Percentiles rank a stretch among this genome's conserved stretches.
These are phyloP conservation scores for Ectemnius cavifrons DNA, from an alignment of 2,888 invertebrate genomes.

Conservation along the genomic window DNA sequence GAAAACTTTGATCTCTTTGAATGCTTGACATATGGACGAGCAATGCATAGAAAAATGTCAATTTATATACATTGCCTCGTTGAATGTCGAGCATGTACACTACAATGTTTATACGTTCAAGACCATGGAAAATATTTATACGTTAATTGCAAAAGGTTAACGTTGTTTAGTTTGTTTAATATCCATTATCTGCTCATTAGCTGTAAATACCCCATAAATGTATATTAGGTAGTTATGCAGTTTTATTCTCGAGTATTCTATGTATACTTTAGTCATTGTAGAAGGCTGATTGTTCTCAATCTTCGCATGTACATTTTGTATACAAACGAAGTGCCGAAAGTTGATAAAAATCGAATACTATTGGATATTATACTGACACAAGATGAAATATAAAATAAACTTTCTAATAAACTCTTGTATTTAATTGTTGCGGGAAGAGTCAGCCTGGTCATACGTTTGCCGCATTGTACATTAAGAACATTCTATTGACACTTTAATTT, in stretches of 20 bases:
- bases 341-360: neutral
- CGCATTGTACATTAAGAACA: slow-evolving; percentile 29
- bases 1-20: slow-evolving; percentile 64
- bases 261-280: slow-evolving; percentile 25
- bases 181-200: slow-evolving; percentile 18
- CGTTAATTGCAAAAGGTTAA: slow-evolving; percentile 33
- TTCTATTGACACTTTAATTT: slow-evolving; percentile 20
- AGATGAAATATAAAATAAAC: slow-evolving; percentile 17
- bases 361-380: neutral
- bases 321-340: slow-evolving; percentile 21
- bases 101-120: slow-evolving; percentile 46
- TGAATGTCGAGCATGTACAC: slow-evolving; percentile 43
- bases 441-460: slow-evolving; percentile 25
- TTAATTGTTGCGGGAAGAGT: slow-evolving; percentile 21
- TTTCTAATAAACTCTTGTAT: neutral
- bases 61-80: slow-evolving; percentile 20
- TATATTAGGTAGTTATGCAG: slow-evolving; percentile 35
- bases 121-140: slow-evolving; percentile 45
- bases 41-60: slow-evolving; percentile 25
- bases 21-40: slow-evolving; percentile 3
- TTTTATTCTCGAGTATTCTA: slow-evolving; percentile 34
- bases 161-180: slow-evolving; percentile 38
- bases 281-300: slow-evolving; percentile 30
- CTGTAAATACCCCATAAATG: slow-evolving; percentile 29
- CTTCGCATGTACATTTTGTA: slow-evolving; percentile 6